Evolutionary conservation across 2,113 vertebrate species (phyloP).

Genomic region (Rhineura floridana): DNA sequence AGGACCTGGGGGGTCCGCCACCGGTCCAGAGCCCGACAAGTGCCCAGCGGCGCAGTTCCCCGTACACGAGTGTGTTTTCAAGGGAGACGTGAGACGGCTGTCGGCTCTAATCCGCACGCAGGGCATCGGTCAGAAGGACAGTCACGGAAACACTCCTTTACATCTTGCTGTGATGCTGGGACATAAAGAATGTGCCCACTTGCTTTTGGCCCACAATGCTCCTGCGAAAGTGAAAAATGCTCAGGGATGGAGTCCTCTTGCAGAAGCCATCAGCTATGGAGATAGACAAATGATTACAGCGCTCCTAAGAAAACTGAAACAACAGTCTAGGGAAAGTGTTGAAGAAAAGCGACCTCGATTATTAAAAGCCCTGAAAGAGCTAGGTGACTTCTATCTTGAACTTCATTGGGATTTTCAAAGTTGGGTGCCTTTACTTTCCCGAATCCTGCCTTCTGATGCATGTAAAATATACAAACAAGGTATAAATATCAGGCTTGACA

Average conservation of each 20-base stretch:
- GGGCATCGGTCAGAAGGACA: conserved; percentile 94
- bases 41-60: conserved; percentile 81
- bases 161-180: conserved; percentile 99
- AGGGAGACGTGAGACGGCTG: conserved; percentile 91
- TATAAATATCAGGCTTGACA: conserved; percentile 99
- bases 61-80: conserved; percentile 96
- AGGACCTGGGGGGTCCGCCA: conserved; percentile 33
- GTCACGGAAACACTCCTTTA: conserved; percentile 96
- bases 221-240: conserved; percentile 99
- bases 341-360: conserved; percentile 98
- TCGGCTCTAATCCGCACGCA: conserved; percentile 96
- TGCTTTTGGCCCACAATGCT: conserved; percentile 98
- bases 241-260: conserved; percentile 99
- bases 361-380: conserved; percentile 97
- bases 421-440: conserved; percentile 99
- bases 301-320: conserved; percentile 95
- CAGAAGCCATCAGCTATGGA: conserved; percentile 99
- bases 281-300: conserved; percentile 99
- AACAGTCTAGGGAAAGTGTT: conserved; percentile 97
- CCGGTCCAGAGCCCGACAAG: conserved; percentile 64
- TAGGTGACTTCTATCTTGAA: conserved; percentile 98
- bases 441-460: conserved; percentile 98
- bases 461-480: conserved; percentile 99
- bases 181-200: conserved; percentile 98
- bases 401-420: conserved; percentile 99